Base-by-base conservation (phyloP, 2,797 vertebrate species). In the Pogonophryne albipinna region DNA sequence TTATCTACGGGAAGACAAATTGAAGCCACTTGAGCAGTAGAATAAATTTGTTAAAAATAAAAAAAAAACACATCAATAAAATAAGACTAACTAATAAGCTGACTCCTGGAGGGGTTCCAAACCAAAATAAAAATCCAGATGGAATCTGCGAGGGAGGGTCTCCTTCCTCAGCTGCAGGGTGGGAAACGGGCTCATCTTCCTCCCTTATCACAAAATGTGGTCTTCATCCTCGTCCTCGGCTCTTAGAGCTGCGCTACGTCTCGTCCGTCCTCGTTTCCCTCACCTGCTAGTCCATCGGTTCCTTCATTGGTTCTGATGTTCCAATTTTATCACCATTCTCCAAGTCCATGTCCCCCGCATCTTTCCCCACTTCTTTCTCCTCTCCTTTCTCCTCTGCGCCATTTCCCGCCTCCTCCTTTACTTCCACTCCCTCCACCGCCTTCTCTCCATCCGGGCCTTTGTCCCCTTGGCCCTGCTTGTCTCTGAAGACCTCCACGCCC, bases 401-500 rank as follows among this genome's bases (percentile, higher is more conserved):
- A 7, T 67, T 74, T 31, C 50, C 76, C 1, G 0, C 62, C 53
- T 63, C 60, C 76, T n/a, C 31, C 79, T 65, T 80, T 58, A 38
- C 79, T 2, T 0, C 70, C 52, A 62, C 66, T 53, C 92, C 92
- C 76, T 84, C 70, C 52, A 62, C 66, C 50, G 92, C 92, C 76
- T 84, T 88, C 46, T 62, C 73, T 55, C 85, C 90, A n/a, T 92
- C 89, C 64, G 77, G 83, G 58, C 47, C 71, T 47, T 86, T 93
- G n/a, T 78, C 83, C 58, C 87, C 87, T 63, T 69, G 59, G 8
- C 86, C 86, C 83, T 94, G 95, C 77, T 96, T 96, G 45, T 95
- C 87, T 27, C 87, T 85, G 86, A 95, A 95, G 53, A 97, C 95
- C 87, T 99, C 98, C 67, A 99, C 95, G 4, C 98, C 98, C 85